phyloP scores from a whole-genome alignment of 2,888 invertebrate genomes.

The Drosophila colorata region DNA sequence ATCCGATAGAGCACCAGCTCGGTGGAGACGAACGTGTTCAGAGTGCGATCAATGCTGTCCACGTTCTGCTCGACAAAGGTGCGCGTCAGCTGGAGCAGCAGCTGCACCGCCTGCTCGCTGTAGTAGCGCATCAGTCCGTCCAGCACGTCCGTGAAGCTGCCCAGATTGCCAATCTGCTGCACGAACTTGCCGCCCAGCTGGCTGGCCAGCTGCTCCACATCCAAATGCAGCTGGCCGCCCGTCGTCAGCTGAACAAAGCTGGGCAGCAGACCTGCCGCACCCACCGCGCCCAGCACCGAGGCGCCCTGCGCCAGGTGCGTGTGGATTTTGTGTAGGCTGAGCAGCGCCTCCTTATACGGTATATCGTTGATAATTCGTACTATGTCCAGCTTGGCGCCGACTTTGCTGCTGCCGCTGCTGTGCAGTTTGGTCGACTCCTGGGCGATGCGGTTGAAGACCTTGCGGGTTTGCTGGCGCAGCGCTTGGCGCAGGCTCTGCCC shows the following conservation, averaged over 20 bases:
- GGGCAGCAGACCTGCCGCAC: slow-evolving; percentile 46
- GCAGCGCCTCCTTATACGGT: slow-evolving; percentile 68
- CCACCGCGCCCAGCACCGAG: slow-evolving; percentile 19
- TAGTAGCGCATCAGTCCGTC: slow-evolving; percentile 63
- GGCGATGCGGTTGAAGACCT: slow-evolving; percentile 46
- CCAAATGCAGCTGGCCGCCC: slow-evolving; percentile 22
- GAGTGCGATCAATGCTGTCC: slow-evolving; percentile 58
- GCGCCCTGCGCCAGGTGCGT: slow-evolving; percentile 43
- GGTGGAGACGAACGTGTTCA: slow-evolving; percentile 74
- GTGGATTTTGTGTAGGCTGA: slow-evolving; percentile 47
- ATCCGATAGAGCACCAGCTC: slow-evolving; percentile 75
- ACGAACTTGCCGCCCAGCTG: slow-evolving; percentile 72
- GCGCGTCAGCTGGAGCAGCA: slow-evolving; percentile 67
- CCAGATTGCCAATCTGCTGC: slow-evolving; percentile 63
- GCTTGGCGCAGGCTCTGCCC: slow-evolving; percentile 65
- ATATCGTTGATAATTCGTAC: slow-evolving; percentile 82
- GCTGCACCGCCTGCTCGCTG: slow-evolving; percentile 49
- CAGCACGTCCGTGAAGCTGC: slow-evolving; percentile 70
- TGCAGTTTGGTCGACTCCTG: slow-evolving; percentile 53
- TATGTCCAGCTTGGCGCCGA: slow-evolving; percentile 61
- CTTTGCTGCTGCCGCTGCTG: background rate
- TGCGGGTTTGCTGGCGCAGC: slow-evolving; percentile 66
- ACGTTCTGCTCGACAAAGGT: slow-evolving; percentile 67
- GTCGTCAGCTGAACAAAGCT: slow-evolving; percentile 25
- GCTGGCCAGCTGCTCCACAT: slow-evolving; percentile 34